These are phyloP conservation scores for Arbacia lixula DNA, from an alignment of 53 echinoderm and acorn worm genomes.

Conservation along the genomic window DNA sequence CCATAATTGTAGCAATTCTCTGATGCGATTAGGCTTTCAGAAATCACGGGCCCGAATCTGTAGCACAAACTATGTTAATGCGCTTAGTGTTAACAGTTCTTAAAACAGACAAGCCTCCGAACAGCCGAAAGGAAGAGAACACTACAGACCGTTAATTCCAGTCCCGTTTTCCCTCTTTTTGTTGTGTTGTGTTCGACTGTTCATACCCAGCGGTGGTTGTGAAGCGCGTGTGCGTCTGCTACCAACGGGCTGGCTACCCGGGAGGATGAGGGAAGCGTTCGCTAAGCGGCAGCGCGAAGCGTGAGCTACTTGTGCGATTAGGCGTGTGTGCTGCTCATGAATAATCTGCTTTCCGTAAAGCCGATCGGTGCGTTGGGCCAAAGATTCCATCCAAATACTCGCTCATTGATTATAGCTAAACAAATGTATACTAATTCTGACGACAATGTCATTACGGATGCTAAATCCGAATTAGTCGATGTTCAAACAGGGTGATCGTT, in stretches of 20 bases:
- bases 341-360: constrained; percentile 28
- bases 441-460: constrained; percentile 52
- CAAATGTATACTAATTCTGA: constrained; percentile 46
- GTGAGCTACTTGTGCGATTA: constrained; percentile 9
- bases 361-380: constrained; percentile 6
- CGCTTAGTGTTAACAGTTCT: constrained; percentile 44
- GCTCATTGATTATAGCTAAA: constrained; percentile 53
- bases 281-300: neutral
- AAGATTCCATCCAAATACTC: constrained; percentile 9
- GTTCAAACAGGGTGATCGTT: constrained; percentile 23
- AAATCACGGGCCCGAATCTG: constrained; percentile 38
- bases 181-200: too few species aligned
- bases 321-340: neutral
- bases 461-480: constrained; percentile 54
- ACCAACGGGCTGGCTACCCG: constrained; percentile 9
- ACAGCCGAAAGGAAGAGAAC: neutral
- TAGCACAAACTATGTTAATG: constrained; percentile 23
- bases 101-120: constrained; percentile 16
- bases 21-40: constrained; percentile 32
- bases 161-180: too few species aligned
- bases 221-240: neutral
- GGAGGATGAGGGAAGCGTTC: neutral
- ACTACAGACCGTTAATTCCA: too few species aligned
- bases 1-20: constrained; percentile 51
- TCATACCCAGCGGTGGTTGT: constrained; percentile 11